Conservation (phyloP, 2,113 vertebrate species). For the Megaleporinus macrocephalus region DNA sequence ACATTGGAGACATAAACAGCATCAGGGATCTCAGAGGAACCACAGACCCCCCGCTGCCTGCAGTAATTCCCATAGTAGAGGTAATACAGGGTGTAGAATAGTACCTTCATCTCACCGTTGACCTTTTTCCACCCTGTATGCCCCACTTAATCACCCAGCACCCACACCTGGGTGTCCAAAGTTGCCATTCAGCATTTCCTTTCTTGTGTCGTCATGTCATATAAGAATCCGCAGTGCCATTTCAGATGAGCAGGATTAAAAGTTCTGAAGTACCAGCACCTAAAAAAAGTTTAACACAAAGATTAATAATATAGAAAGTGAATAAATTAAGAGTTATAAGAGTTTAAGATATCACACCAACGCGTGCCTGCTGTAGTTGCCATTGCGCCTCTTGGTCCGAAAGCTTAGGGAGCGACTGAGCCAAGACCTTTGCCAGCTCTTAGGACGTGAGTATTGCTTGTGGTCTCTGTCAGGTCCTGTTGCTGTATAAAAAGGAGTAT, state of each 20-base stretch:
- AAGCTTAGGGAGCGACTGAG: slow-evolving; percentile 75
- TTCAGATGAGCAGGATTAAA: slow-evolving; percentile 67
- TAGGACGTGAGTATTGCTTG: slow-evolving; percentile 28
- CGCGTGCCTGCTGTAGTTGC: slow-evolving; percentile 93
- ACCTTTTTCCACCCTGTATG: background rate
- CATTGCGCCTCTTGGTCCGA: slow-evolving; percentile 76
- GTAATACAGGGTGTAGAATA: slow-evolving; percentile 85
- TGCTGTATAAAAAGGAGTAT: slow-evolving; percentile 17
- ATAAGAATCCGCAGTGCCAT: slow-evolving; percentile 84
- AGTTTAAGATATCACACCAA: slow-evolving; percentile 83
- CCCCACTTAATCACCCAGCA: slow-evolving; percentile 71
- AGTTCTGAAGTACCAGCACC: slow-evolving; percentile 85
- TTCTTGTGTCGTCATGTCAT: slow-evolving; percentile 81
- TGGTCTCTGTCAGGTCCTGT: slow-evolving; percentile 39
- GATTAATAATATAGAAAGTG: slow-evolving; percentile 54
- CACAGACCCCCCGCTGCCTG: slow-evolving; percentile 50
- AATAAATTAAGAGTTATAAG: slow-evolving; percentile 58
- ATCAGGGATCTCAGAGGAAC: slow-evolving; percentile 59
- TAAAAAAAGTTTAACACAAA: slow-evolving; percentile 54
- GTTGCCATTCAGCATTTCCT: slow-evolving; percentile 84
- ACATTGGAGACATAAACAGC: slow-evolving; percentile 33
- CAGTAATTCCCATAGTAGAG: slow-evolving; percentile 50
- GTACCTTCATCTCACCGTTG: slow-evolving; percentile 61
- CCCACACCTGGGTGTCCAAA: slow-evolving; percentile 80
- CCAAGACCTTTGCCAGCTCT: slow-evolving; percentile 34